phyloP scores from a whole-genome alignment of 1,140 invertebrate genomes.

The Drosophila pachea region DNA sequence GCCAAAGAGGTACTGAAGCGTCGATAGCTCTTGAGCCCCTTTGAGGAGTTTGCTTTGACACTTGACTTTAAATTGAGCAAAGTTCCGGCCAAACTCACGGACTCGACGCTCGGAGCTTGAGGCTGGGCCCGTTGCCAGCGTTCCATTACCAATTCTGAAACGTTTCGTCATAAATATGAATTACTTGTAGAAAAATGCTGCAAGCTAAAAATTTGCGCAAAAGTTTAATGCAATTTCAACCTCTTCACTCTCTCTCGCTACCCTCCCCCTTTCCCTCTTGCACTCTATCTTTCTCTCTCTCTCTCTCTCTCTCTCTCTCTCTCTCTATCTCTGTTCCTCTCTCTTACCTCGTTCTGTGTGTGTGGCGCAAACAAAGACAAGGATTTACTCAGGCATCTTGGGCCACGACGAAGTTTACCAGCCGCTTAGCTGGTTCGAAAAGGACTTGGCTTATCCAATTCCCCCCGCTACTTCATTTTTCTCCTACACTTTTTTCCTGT shows the following conservation, averaged over 20 bases:
- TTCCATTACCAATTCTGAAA: background rate
- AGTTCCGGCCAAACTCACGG: background rate
- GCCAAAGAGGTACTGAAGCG: slow-evolving; percentile 56
- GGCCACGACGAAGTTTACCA: slow-evolving; percentile 46
- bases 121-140: background rate
- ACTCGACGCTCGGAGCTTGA: too few species aligned
- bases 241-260: background rate
- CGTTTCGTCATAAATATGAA: slow-evolving; percentile 66
- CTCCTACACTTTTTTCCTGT: background rate
- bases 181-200: slow-evolving; percentile 54
- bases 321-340: slow-evolving; percentile 15
- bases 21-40: slow-evolving; percentile 58
- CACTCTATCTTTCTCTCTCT: too few species aligned
- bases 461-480: background rate
- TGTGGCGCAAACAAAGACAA: slow-evolving; percentile 34
- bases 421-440: slow-evolving; percentile 27
- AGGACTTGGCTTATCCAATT: slow-evolving; percentile 6
- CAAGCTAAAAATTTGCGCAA: slow-evolving; percentile 49
- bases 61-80: slow-evolving; percentile 76
- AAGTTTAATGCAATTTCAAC: slow-evolving; percentile 70
- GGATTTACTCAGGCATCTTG: slow-evolving; percentile 28
- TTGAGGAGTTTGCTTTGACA: slow-evolving; percentile 73
- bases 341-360: background rate
- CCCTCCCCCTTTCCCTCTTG: too few species aligned
- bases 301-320: too few species aligned